Conservation (phyloP, 2,113 vertebrate genomes). For the Antechinus stuartii region DNA sequence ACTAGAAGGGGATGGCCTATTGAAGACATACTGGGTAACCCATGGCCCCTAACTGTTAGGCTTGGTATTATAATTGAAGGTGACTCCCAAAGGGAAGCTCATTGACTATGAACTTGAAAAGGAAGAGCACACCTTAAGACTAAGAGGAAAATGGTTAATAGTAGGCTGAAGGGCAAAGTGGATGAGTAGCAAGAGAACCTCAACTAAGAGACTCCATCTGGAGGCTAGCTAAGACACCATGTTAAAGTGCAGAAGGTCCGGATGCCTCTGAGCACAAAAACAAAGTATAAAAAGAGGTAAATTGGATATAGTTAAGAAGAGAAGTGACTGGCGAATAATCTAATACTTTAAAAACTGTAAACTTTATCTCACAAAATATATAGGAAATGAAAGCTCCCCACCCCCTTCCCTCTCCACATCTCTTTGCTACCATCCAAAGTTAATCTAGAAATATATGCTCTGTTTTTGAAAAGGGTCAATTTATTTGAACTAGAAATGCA, state of each 20-base stretch:
- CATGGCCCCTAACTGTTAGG: not conserved
- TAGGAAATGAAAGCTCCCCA: conserved; percentile 27
- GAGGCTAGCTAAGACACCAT: not conserved
- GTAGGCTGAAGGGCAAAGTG: conserved; percentile 62
- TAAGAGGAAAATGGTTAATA: conserved; percentile 53
- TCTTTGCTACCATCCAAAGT: not conserved
- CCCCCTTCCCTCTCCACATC: not conserved
- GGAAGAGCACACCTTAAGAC: conserved; percentile 49
- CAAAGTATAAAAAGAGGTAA: conserved; percentile 30
- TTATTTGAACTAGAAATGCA: not conserved
- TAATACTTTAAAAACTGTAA: conserved; percentile 17
- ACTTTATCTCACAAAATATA: not conserved
- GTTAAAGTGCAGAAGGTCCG: conserved; percentile 32
- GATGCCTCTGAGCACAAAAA: conserved; percentile 36
- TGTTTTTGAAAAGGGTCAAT: not conserved
- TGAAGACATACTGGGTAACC: conserved; percentile 12
- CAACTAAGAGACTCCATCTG: conserved; percentile 45
- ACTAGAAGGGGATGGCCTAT: not conserved
- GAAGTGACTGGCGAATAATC: conserved; percentile 46
- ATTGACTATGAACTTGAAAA: conserved; percentile 41
- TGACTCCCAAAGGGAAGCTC: conserved; percentile 40
- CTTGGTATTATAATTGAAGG: conserved; percentile 43
- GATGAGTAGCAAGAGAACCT: conserved; percentile 18
- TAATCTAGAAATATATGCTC: not conserved
- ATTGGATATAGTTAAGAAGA: conserved; percentile 8